These are phyloP conservation scores for Macroteleia sp. DNA, from an alignment of 2,888 invertebrate species.

Conservation along the genomic window DNA sequence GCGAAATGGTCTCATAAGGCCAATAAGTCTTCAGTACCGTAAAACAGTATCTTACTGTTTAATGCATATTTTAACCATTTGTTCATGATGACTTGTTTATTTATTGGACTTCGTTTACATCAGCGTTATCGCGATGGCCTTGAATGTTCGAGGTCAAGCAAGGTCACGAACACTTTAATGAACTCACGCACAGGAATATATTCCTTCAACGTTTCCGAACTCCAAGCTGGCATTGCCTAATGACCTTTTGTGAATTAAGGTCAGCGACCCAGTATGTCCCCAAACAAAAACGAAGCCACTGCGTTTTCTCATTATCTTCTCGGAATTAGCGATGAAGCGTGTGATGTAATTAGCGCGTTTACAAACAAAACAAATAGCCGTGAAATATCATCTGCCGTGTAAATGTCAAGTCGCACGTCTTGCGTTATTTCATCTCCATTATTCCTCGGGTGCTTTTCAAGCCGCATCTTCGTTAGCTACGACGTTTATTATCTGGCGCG, in stretches of 20 bases:
- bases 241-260: slow-evolving; percentile 8
- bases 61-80: too few relatives aligned
- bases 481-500: slow-evolving; percentile 24
- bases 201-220: too few relatives aligned
- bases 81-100: too few relatives aligned
- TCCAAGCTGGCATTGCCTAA: neutral
- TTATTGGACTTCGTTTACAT: too few relatives aligned
- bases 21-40: too few relatives aligned
- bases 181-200: too few relatives aligned
- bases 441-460: slow-evolving; percentile 24
- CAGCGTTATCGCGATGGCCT: too few relatives aligned
- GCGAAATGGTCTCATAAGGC: too few relatives aligned
- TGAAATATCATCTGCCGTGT: slow-evolving; percentile 43
- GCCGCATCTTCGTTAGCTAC: slow-evolving; percentile 31
- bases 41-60: too few relatives aligned
- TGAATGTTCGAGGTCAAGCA: too few relatives aligned
- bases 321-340: slow-evolving; percentile 10
- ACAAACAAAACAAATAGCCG: slow-evolving; percentile 48
- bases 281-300: slow-evolving; percentile 3
- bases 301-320: slow-evolving; percentile 13
- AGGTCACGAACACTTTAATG: too few relatives aligned
- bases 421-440: slow-evolving; percentile 50
- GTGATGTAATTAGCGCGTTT: slow-evolving; percentile 48
- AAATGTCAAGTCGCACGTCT: slow-evolving; percentile 43
- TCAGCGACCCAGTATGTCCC: slow-evolving; percentile 2